A percentile compares a stretch with the other conserved stretches of the same genome.
Conservation (phyloP, 2,113 vertebrate genomes). For the Strigops habroptila region DNA sequence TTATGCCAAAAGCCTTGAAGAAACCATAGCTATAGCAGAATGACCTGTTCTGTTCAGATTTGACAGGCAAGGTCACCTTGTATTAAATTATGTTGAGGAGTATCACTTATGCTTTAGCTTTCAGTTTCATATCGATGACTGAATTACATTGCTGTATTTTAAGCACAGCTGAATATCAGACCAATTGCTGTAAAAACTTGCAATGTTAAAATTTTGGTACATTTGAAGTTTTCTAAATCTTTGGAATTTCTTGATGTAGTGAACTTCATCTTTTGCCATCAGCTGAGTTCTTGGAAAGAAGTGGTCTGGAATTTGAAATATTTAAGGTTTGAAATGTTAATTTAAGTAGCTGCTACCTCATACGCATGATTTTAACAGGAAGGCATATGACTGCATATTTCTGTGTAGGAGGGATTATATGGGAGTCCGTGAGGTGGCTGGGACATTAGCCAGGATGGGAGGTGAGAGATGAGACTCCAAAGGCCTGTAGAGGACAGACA, state of each 20-base stretch:
- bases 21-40: background rate
- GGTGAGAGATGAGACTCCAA: background rate
- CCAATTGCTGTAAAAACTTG: background rate
- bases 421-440: background rate
- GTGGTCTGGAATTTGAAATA: background rate
- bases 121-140: background rate
- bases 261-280: background rate
- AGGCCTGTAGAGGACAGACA: background rate
- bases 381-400: background rate
- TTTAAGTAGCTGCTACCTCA: background rate
- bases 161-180: background rate
- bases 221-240: background rate
- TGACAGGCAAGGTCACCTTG: background rate
- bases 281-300: background rate
- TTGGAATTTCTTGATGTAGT: background rate
- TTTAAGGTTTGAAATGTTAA: background rate
- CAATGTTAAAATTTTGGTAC: background rate
- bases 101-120: background rate
- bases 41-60: background rate
- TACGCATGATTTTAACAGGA: background rate
- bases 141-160: background rate
- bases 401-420: background rate
- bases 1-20: background rate
- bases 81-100: background rate
- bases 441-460: background rate